Base-by-base conservation (phyloP, 1,140 invertebrate species). In the Dryas iulia region DNA sequence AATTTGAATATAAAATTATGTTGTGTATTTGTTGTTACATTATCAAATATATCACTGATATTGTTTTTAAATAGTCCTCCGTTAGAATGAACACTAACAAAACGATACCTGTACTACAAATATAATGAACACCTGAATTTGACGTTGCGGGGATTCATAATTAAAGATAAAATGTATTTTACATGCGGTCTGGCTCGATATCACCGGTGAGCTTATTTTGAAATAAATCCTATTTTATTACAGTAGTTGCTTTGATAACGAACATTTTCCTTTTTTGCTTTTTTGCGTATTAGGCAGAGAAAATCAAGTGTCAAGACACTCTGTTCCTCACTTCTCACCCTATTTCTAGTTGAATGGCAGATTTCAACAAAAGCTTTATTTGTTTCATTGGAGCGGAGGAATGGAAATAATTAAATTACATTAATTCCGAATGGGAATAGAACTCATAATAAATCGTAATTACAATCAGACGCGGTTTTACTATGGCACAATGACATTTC, bases 91-190 rank as follows among this genome's bases (percentile, higher is more conserved):
- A 58, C 62, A 66, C 63, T 68, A 69, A 73, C 66, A 69, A 69
- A 69, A 69, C 67, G 67, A 73, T 73, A 69, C 67, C 63, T 53
- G 54, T 61, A 61, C 24, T 61, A 61, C 24, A 26, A 33, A 66
- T 59, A 33, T 73, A 73, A 73, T 69, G 71, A 73, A 73, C 66
- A 69, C 63, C 63, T 63, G 59, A 39, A 69, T 73, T 69, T 58
- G 63, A 57, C 67, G 63, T 59, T 25, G 35, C 57, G 59, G 71
- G 60, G 64, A 66, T 66, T 66, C 61, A 62, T 66, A 66, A 69
- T 73, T 73, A 73, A 57, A 60, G 52, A 52, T 64, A 61, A 65
- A 58, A 65, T 57, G 33, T 65, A 65, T 65, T 59, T 65, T 31
- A 65, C 63, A 47, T 64, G 53, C 30, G 28, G 63, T 57, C 63